phyloP scores from a whole-genome alignment of 2,888 invertebrate genomes.

The Byasa hedistus region DNA sequence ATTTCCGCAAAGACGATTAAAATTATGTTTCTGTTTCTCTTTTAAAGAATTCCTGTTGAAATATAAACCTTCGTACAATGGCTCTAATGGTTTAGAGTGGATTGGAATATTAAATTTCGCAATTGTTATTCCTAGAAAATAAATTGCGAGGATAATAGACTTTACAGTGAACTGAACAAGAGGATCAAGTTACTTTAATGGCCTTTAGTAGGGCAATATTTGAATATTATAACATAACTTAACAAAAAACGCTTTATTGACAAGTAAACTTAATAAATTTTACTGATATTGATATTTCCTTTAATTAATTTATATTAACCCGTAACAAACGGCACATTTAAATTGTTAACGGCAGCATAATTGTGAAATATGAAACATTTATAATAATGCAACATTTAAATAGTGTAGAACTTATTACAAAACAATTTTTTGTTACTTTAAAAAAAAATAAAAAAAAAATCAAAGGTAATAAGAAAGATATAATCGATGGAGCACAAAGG shows the following conservation, averaged over 20 bases:
- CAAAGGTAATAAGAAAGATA: no score
- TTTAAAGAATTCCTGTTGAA: conserved; percentile 20
- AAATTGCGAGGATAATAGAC: conserved; percentile 29
- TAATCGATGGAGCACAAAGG: background rate
- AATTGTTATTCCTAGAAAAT: conserved; percentile 30
- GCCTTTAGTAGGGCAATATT: conserved; percentile 18
- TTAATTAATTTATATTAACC: background rate
- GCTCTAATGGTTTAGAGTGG: conserved; percentile 26
- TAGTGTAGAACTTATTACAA: no score
- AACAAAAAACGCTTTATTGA: background rate
- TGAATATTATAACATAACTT: conserved; percentile 7
- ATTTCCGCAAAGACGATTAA: conserved; percentile 4
- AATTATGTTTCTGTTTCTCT: conserved; percentile 14
- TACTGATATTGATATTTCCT: background rate
- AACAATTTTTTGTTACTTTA: no score
- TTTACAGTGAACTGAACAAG: conserved; percentile 24
- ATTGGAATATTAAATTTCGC: conserved; percentile 28
- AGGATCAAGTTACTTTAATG: conserved; percentile 28
- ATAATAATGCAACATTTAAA: no score
- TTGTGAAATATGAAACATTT: no score
- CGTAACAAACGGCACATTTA: background rate
- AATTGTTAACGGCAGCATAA: background rate
- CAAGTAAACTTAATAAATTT: background rate
- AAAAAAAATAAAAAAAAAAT: no score
- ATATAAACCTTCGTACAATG: conserved; percentile 24